Conservation (phyloP, 2,797 vertebrate genomes). For the Psittacula derbiana region DNA sequence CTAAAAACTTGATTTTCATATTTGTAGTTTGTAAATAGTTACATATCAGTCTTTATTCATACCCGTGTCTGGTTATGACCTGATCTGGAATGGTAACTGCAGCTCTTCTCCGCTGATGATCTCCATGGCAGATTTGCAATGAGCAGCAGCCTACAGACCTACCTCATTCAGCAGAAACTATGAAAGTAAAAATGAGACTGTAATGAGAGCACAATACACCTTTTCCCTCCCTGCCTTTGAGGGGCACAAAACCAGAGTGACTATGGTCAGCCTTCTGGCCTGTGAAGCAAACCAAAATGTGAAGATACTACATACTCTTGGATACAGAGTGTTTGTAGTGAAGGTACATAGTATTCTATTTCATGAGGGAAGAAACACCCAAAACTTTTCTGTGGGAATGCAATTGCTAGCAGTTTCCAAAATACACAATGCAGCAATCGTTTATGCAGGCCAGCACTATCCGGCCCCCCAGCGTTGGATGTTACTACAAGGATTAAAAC, state of each 20-base stretch:
- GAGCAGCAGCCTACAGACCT: not conserved
- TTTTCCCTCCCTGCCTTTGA: not conserved
- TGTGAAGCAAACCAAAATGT: not conserved
- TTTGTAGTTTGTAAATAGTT: not conserved
- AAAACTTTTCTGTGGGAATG: not conserved
- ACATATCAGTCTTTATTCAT: not conserved
- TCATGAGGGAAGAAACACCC: not conserved
- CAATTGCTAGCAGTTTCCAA: not conserved
- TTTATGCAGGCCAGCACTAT: not conserved
- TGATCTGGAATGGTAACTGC: not conserved
- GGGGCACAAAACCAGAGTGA: not conserved
- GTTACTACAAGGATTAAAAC: not conserved
- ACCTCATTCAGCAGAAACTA: not conserved
- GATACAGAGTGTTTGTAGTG: not conserved
- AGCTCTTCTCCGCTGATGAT: not conserved
- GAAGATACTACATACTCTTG: not conserved
- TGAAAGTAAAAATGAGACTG: not conserved
- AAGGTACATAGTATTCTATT: not conserved
- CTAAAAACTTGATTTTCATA: not conserved
- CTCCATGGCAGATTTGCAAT: not conserved
- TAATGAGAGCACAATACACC: not conserved
- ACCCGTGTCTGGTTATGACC: not conserved
- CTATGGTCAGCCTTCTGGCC: not conserved
- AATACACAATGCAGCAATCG: accelerated
- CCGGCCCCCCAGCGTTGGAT: not conserved